phyloP scores from a whole-genome alignment of 2,888 invertebrate species.

The Euclidia mi region DNA sequence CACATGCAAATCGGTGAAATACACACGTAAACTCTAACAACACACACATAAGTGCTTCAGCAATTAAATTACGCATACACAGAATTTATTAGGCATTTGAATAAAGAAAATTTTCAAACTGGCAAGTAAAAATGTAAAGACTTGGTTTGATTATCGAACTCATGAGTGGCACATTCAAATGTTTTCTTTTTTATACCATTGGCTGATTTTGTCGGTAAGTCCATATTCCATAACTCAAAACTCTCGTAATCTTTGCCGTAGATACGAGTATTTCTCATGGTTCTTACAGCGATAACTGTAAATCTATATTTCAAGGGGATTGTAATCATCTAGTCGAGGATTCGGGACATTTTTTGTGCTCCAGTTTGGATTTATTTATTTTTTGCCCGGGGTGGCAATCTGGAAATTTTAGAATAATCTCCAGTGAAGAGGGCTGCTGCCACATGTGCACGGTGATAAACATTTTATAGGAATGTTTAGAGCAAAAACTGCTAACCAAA shows the following conservation, averaged over 20 bases:
- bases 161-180: too few species aligned
- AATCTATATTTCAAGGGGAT: conserved; percentile 83
- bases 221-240: conserved; percentile 8
- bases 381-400: conserved; percentile 89
- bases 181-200: too few species aligned
- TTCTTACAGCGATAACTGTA: conserved; percentile 75
- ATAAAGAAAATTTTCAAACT: too few species aligned
- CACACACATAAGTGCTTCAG: conserved; percentile 55
- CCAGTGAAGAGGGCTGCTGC: conserved; percentile 78
- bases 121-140: too few species aligned
- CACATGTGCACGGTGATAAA: conserved; percentile 89
- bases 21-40: conserved; percentile 49
- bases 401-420: conserved; percentile 89
- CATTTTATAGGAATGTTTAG: conserved; percentile 89
- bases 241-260: conserved; percentile 30
- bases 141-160: too few species aligned
- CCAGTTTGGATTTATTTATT: conserved; percentile 86
- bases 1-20: conserved; percentile 64
- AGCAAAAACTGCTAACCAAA: conserved; percentile 87
- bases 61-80: conserved; percentile 60
- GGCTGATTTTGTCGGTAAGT: too few species aligned
- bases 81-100: too few species aligned
- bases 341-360: conserved; percentile 84
- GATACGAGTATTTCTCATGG: conserved; percentile 35
- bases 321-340: conserved; percentile 80